Evolutionary conservation across 1,140 invertebrate genomes (phyloP).

Genomic region (Papilio polytes): DNA sequence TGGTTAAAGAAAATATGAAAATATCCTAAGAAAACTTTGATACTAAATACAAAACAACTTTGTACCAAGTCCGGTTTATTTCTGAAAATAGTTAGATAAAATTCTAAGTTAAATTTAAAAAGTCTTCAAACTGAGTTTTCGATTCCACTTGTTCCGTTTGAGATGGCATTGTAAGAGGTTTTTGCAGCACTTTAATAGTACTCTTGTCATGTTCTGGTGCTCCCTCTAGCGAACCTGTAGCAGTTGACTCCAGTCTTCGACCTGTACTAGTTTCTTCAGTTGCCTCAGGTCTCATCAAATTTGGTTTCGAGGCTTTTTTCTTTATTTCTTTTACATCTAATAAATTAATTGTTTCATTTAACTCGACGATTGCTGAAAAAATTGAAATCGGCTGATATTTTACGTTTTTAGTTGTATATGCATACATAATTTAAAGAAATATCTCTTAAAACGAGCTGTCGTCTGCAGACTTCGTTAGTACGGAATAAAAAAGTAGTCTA

Average conservation of each 20-base stretch:
- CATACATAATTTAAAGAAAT: background rate
- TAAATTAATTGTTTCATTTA: conserved; percentile 1
- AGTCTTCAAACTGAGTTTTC: conserved; percentile 3
- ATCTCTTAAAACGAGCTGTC: too few relatives aligned
- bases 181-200: conserved; percentile 16
- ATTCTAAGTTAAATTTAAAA: background rate
- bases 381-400: background rate
- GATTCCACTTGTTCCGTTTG: conserved; percentile 17
- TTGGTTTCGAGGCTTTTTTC: background rate
- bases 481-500: too few relatives aligned
- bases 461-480: too few relatives aligned
- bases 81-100: background rate
- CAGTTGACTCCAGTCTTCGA: background rate
- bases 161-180: conserved; percentile 14
- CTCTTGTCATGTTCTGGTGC: background rate
- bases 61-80: background rate
- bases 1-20: background rate
- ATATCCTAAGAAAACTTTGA: background rate
- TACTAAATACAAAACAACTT: background rate
- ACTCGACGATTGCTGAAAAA: conserved; percentile 10
- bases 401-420: background rate
- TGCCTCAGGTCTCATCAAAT: background rate
- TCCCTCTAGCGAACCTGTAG: background rate
- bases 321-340: conserved; percentile 6
- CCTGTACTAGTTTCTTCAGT: background rate